Base-by-base conservation (phyloP, 2,113 vertebrate genomes). In the Bostrychus sinensis region DNA sequence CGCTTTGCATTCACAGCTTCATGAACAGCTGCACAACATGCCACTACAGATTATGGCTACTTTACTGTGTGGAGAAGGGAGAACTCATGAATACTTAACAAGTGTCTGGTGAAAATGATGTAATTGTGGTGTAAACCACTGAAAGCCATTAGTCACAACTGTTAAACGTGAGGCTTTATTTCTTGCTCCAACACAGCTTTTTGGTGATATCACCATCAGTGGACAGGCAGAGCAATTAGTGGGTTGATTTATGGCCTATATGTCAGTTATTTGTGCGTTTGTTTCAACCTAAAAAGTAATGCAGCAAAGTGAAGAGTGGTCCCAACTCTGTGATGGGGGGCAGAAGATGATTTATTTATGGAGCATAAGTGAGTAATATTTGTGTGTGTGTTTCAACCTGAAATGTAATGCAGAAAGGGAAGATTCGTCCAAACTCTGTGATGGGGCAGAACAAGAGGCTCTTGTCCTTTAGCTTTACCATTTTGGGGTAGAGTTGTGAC, bases 71-170 rank as follows among this genome's bases (percentile, higher is more conserved):
- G 66, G 59, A 46, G 54, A 60, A 66, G 71, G 54, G 43, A 75
- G 48, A 80, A 70, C 67, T 56, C 70, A 83, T 80, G 56, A 78
- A 88, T 86, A 75, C 72, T 81, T 81, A 73, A 83, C 61, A 77
- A 69, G 48, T 46, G 64, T 70, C 71, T 78, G 81, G 66, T 73
- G 38, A 71, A 79, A 60, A 58, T 85, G 81, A 88, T 87, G 88
- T 68, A 87, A 89, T 57, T 5, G 65, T 83, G 82, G 83, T 85
- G 86, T 76, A 88, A 87, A 61, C 34, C 54, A 45, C 71, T 79
- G 86, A 84, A 88, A 89, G 71, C 72, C 60, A 79, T 84, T 81
- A 73, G 64, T 69, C 57, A 61, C 9, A 76, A 65, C 64, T 66
- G 63, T 66, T 75, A 75, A 77, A 79, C 67, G 78, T 75, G 67